phyloP scores from a whole-genome alignment of 2,797 vertebrate species.

The Lates japonicus region DNA sequence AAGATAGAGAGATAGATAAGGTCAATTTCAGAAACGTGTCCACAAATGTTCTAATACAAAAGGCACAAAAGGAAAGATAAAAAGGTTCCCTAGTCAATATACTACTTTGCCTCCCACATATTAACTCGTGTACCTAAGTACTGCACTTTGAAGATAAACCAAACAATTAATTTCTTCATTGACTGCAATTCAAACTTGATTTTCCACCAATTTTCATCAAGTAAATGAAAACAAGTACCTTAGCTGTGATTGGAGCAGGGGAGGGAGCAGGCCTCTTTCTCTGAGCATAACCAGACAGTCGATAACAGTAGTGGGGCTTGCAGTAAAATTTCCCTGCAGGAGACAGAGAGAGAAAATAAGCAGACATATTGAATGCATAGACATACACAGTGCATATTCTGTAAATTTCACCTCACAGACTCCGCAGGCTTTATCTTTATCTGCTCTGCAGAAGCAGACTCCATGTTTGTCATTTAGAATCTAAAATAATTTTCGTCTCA shows the following conservation, averaged over 20 bases:
- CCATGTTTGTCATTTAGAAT: slow-evolving; percentile 19
- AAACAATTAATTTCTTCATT: background rate
- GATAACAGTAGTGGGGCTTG: slow-evolving; percentile 98
- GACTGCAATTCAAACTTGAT: background rate
- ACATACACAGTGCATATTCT: background rate
- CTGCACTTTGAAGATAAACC: slow-evolving; percentile 9
- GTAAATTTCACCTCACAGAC: background rate
- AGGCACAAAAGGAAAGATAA: background rate
- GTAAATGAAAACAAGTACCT: slow-evolving; percentile 86
- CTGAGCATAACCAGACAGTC: slow-evolving; percentile 94
- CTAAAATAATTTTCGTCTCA: slow-evolving; percentile 29
- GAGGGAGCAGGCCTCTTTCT: slow-evolving; percentile 93
- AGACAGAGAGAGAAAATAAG: slow-evolving; percentile 24
- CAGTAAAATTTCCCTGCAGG: slow-evolving; percentile 98
- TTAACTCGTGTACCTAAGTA: background rate
- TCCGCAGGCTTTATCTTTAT: slow-evolving; percentile 23
- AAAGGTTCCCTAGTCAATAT: background rate
- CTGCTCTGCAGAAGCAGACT: slow-evolving; percentile 7
- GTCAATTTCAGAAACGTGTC: background rate
- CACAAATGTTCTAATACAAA: too few species aligned
- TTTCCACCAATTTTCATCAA: background rate
- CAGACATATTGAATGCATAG: background rate
- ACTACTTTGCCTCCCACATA: background rate
- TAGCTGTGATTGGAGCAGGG: slow-evolving; percentile 83
- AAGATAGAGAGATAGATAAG: background rate